These are phyloP conservation scores for Scomber colias DNA, from an alignment of 2,113 vertebrate species.

Conservation along the genomic window DNA sequence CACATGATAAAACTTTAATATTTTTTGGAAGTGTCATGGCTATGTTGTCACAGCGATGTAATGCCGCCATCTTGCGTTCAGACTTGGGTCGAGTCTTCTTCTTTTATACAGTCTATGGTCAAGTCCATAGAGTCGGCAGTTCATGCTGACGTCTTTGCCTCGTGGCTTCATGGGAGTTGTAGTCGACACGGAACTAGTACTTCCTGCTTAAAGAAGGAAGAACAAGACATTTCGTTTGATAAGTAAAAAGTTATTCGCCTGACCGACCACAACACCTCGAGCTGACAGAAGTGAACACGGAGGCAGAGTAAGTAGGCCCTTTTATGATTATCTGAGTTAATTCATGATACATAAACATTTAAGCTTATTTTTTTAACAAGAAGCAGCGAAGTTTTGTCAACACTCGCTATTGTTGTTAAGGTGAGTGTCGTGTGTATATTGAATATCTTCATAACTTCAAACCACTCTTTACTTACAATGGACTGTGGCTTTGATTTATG, in stretches of 20 bases:
- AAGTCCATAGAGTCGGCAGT: not conserved
- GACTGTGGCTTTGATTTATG: not conserved
- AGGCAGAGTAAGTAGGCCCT: conserved; percentile 51
- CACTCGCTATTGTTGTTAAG: not conserved
- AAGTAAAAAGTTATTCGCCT: conserved; percentile 40
- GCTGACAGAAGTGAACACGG: not conserved
- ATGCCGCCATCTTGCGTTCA: conserved; percentile 57
- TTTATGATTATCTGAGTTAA: not conserved
- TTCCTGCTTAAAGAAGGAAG: conserved; percentile 71
- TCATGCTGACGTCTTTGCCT: not conserved
- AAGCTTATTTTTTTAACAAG: not conserved
- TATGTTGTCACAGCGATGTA: not conserved
- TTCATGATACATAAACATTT: not conserved
- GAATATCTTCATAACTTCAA: not conserved
- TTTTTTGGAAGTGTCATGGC: too few relatives aligned
- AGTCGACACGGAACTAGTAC: conserved; percentile 60
- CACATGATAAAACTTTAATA: too few relatives aligned
- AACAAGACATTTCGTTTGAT: conserved; percentile 18
- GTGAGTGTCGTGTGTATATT: conserved; percentile 17
- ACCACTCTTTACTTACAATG: not conserved
- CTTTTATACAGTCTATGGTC: too few relatives aligned
- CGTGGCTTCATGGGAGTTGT: conserved; percentile 59
- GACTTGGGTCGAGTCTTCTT: not conserved
- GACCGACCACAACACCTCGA: not conserved
- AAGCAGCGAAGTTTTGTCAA: conserved; percentile 41